Base-by-base conservation (phyloP, 2,888 invertebrate genomes). In the Autographa pulchrina region DNA sequence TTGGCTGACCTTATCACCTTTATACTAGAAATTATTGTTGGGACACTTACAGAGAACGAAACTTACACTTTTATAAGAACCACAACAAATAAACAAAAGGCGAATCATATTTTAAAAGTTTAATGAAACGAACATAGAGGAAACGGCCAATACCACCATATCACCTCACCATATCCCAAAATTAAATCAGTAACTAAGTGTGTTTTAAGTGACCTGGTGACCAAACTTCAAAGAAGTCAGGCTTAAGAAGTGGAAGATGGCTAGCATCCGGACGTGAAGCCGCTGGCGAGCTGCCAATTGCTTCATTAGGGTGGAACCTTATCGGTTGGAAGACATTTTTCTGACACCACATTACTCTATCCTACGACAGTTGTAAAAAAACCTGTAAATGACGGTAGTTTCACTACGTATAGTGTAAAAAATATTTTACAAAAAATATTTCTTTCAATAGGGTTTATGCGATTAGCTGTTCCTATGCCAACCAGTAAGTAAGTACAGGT, bases 301-400 rank as follows among this genome's bases (percentile, higher is more conserved):
- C 25, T 56, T 56, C 54, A 56, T 56, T 56, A 56, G 20, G 2
- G 54, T 54, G 54, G 13, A 25, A 13, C 13, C 54, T 54, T 56
- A 56, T 56, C 25, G 54, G 54, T 20, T 56, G 20, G 25, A 56
- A 56, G 54, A 56, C 25, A 25, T 56, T 56, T 56, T 56, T 20
- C 54, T 25, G 13, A 20, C 54, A 25, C 13, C 20, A 56, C 54
- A 56, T 20, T 56, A 56, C 13, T 56, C 25, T 56, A 56, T 13
- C 20, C n/a, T 43, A 48, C 25, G 54, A 56, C 20, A 56, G 25
- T 13, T 56, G 54, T 25, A 48, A 48, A 48, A n/a, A 48, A n/a
- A 5, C 8, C 48, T 48, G 7, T n/a, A 48, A 48, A 48, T 48
- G 48, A 43, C 41, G 7, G 41, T 41, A 9, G 41, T 3, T 14